Base-by-base conservation (phyloP, 2,797 vertebrate genomes). In the Propithecus perrieri region DNA sequence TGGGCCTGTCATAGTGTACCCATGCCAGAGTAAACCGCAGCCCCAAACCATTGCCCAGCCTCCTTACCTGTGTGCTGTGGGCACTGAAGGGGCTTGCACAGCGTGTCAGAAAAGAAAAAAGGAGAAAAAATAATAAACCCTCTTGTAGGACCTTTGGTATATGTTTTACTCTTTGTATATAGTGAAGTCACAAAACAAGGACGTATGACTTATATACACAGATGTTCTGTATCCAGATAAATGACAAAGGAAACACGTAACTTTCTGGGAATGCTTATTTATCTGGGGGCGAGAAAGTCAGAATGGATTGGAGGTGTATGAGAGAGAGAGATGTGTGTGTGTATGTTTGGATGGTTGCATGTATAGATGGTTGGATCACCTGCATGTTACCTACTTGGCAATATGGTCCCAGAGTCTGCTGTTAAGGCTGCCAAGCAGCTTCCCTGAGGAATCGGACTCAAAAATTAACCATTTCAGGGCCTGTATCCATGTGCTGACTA, bases 1-100 rank as follows among this genome's bases (percentile, higher is more conserved):
- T 91, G 86, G 89, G 84, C 26, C 43, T 69, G 83, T 96, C 67
- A 67, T 69, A 59, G 81, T 97, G 50, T 46, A 38, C 84, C 71
- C 61, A 33, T 88, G 88, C 92, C 26, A 94, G 72, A 90, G 74
- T 41, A 88, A 85, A 59, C 15, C 20, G n/a, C 26, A 85, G 30
- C 90, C 89, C 86, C 18, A 12, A 89, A 81, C 76, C 72, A 94
- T 91, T 87, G 87, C 80, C 75, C 28, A 48, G 35, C 22, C 91
- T 80, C 63, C 35, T 35, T n/a, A 3, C 38, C 26, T 33, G 12
- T 92, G 72, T 72, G 69, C 96, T 91, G 53, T 85, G 85, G 89
- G 81, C 72, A 72, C 90, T 80, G 88, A 91, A 69, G 48, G 48
- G 10, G 46, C 18, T 35, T 90, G 76, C 33, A 85, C 30, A 89